These are phyloP conservation scores for Cirrhinus mrigala DNA, from an alignment of 2,797 vertebrate species.

Conservation along the genomic window DNA sequence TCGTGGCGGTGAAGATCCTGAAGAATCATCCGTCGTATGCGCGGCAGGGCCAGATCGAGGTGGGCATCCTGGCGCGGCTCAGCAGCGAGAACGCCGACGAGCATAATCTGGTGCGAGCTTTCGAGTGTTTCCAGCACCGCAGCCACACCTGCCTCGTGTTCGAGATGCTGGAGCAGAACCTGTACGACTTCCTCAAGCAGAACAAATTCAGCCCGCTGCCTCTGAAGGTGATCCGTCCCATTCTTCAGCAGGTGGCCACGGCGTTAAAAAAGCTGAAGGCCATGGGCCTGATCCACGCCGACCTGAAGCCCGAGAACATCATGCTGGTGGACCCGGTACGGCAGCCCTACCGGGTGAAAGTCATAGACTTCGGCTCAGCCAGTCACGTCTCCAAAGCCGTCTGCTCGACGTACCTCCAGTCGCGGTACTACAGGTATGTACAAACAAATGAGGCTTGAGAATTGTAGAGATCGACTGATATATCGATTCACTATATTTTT, in stretches of 20 bases:
- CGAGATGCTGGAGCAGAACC: slow-evolving; percentile 99
- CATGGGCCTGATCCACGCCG: slow-evolving; percentile 97
- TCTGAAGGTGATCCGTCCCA: slow-evolving; percentile 96
- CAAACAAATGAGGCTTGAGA: neutral
- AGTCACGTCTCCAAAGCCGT: slow-evolving; percentile 99
- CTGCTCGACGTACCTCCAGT: slow-evolving; percentile 98
- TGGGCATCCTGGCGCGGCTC: slow-evolving; percentile 95
- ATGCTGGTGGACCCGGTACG: slow-evolving; percentile 97
- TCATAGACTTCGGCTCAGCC: slow-evolving; percentile 99
- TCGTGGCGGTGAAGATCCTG: slow-evolving; percentile 97
- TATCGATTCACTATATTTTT: no score
- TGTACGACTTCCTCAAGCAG: slow-evolving; percentile 98
- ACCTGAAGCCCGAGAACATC: slow-evolving; percentile 98
- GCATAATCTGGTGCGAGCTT: slow-evolving; percentile 96
- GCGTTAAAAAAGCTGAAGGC: slow-evolving; percentile 97
- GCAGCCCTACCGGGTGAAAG: slow-evolving; percentile 97
- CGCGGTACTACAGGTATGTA: slow-evolving; percentile 97
- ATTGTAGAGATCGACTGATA: no score
- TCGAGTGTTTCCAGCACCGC: slow-evolving; percentile 98
- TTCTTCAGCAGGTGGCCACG: slow-evolving; percentile 97
- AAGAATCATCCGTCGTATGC: slow-evolving; percentile 99
- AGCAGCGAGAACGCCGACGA: slow-evolving; percentile 97
- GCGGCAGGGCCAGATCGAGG: slow-evolving; percentile 98
- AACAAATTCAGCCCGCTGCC: slow-evolving; percentile 99
- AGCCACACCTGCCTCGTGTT: slow-evolving; percentile 98